Conservation (phyloP, 2,888 invertebrate genomes). For the Galeruca laticollis region DNA sequence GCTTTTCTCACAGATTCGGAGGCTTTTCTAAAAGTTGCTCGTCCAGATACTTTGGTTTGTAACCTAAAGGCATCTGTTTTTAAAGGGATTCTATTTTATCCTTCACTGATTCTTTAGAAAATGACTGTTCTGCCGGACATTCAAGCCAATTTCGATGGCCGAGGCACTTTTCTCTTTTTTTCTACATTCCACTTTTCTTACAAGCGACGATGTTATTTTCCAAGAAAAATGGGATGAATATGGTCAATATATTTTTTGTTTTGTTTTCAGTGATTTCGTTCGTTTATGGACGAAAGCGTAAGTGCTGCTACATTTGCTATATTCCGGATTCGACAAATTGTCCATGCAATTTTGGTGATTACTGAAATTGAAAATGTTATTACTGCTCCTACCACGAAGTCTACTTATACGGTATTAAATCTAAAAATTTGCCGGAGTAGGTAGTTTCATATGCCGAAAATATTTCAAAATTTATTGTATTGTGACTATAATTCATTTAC, state of each 20-base stretch:
- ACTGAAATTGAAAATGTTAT: not conserved
- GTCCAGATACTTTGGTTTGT: slow-evolving; percentile 56
- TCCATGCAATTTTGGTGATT: not conserved
- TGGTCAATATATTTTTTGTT: slow-evolving; percentile 34
- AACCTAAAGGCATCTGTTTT: slow-evolving; percentile 64
- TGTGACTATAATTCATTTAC: not conserved
- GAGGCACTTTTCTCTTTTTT: slow-evolving; percentile 21
- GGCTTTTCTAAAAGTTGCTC: slow-evolving; percentile 37
- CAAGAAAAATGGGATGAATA: slow-evolving; percentile 37
- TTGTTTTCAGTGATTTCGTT: slow-evolving; percentile 23
- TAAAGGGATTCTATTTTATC: slow-evolving; percentile 61
- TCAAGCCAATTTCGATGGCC: slow-evolving; percentile 48
- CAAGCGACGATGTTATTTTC: slow-evolving; percentile 41
- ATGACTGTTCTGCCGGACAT: slow-evolving; percentile 44
- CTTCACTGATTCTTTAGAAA: slow-evolving; percentile 56
- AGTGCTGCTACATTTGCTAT: not conserved
- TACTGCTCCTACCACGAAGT: not conserved
- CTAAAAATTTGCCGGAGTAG: not conserved
- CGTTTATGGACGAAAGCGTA: not conserved
- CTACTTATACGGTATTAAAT: not conserved
- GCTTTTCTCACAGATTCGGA: slow-evolving; percentile 39
- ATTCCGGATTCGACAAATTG: not conserved
- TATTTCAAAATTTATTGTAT: too few species aligned
- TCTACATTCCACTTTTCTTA: slow-evolving; percentile 22
- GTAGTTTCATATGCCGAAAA: too few species aligned